Conservation (phyloP, 2,888 invertebrate species). For the Harpalus rubripes region DNA sequence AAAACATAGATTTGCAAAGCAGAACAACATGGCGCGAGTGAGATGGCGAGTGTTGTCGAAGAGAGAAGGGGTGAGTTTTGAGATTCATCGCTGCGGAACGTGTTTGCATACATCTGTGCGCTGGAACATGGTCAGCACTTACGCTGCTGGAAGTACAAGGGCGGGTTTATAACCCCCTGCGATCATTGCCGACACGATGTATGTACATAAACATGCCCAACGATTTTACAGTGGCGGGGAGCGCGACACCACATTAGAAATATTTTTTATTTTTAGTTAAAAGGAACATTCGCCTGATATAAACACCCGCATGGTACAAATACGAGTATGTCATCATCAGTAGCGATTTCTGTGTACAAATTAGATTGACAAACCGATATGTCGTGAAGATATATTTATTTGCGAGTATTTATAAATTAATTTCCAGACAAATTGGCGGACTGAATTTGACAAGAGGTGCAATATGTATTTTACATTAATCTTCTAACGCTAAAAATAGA, state of each 20-base stretch:
- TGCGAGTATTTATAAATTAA: too few species aligned
- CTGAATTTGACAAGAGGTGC: too few species aligned
- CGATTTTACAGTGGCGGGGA: conserved; percentile 29
- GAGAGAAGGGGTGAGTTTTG: conserved; percentile 26
- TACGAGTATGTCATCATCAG: too few species aligned
- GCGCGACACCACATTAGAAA: background rate
- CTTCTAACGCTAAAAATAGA: too few species aligned
- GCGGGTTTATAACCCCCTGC: conserved; percentile 35
- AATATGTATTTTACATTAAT: too few species aligned
- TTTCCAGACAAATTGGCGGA: too few species aligned
- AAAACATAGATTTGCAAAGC: conserved; percentile 51
- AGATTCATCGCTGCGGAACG: conserved; percentile 40
- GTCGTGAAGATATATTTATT: too few species aligned
- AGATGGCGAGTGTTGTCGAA: background rate
- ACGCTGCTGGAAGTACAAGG: conserved; percentile 22
- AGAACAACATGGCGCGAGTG: conserved; percentile 17
- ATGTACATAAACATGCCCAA: conserved; percentile 42
- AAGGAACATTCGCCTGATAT: too few species aligned
- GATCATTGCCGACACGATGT: conserved; percentile 48
- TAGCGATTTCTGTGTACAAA: too few species aligned
- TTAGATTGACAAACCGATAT: too few species aligned
- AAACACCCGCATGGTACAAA: too few species aligned
- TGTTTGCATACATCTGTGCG: conserved; percentile 51
- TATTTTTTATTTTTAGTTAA: background rate
- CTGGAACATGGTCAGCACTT: conserved; percentile 54